Conservation (phyloP, 2,888 invertebrate species). For the Protonemura montana region DNA sequence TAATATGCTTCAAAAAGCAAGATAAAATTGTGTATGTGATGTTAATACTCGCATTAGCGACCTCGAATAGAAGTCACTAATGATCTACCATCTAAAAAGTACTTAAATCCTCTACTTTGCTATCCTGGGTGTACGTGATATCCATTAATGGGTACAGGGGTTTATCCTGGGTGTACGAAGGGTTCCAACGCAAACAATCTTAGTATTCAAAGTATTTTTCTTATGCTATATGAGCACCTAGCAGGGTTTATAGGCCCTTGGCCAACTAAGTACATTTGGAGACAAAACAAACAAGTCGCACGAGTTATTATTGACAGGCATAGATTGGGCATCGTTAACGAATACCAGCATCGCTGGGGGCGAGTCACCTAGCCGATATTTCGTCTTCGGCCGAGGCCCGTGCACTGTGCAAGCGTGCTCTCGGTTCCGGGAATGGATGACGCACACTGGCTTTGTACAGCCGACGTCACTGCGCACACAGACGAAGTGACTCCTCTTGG, state of each 20-base stretch:
- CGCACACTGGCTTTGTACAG: not conserved
- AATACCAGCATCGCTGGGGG: not conserved
- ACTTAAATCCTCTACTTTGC: not conserved
- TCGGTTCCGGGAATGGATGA: not conserved
- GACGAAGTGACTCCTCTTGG: not conserved
- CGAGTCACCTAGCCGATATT: not conserved
- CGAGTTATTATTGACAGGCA: too few species aligned
- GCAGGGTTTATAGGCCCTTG: too few species aligned
- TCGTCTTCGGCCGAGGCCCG: not conserved
- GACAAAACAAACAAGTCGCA: too few species aligned
- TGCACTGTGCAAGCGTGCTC: not conserved
- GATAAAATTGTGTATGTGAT: not conserved
- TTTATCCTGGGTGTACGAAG: too few species aligned
- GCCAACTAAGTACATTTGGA: too few species aligned
- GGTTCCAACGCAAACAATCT: too few species aligned
- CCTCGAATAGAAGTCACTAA: not conserved
- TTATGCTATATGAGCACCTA: too few species aligned
- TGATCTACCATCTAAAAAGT: constrained; percentile 12
- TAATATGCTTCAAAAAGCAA: not conserved
- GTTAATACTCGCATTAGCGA: not conserved
- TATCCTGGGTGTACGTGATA: not conserved
- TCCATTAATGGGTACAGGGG: too few species aligned
- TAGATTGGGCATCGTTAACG: not conserved
- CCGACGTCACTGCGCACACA: not conserved
- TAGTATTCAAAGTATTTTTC: too few species aligned